Evolutionary conservation across 1,140 invertebrate species (phyloP).

Genomic region (Nasonia giraulti): DNA sequence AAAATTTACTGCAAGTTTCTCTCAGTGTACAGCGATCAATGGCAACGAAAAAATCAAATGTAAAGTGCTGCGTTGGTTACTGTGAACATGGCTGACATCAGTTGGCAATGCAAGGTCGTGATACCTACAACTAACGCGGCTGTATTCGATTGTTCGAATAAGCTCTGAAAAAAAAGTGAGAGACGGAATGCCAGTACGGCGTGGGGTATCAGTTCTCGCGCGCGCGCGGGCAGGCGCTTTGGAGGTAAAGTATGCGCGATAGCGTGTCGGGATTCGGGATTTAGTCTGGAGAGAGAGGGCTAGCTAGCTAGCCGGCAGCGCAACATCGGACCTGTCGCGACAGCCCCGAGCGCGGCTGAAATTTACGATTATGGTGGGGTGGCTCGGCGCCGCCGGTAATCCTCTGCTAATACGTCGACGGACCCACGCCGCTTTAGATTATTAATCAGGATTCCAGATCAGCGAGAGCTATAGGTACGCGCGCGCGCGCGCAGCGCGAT

Average conservation of each 20-base stretch:
- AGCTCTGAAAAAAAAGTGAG: background rate
- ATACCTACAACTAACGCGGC: too few relatives aligned
- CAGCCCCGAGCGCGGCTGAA: background rate
- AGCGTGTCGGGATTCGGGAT: background rate
- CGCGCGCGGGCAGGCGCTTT: too few relatives aligned
- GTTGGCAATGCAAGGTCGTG: too few relatives aligned
- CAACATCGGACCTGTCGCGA: background rate
- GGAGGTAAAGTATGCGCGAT: too few relatives aligned
- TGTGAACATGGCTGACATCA: too few relatives aligned
- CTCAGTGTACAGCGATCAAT: too few relatives aligned
- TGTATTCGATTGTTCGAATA: too few relatives aligned
- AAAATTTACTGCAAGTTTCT: too few relatives aligned
- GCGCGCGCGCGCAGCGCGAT: background rate
- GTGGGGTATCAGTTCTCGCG: background rate
- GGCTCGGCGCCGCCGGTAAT: background rate
- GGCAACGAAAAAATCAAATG: too few relatives aligned
- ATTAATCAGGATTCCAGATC: constrained; percentile 48
- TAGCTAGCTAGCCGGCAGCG: too few relatives aligned
- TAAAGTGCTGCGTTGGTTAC: too few relatives aligned
- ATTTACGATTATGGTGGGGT: constrained; percentile 29
- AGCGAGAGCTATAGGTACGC: background rate
- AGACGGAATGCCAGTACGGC: background rate
- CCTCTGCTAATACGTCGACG: constrained; percentile 40
- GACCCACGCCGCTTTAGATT: constrained; percentile 13
- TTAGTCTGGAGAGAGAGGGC: background rate